Evolutionary conservation across 2,888 invertebrate genomes (phyloP).

Genomic region (Deladenus siricidicola): DNA sequence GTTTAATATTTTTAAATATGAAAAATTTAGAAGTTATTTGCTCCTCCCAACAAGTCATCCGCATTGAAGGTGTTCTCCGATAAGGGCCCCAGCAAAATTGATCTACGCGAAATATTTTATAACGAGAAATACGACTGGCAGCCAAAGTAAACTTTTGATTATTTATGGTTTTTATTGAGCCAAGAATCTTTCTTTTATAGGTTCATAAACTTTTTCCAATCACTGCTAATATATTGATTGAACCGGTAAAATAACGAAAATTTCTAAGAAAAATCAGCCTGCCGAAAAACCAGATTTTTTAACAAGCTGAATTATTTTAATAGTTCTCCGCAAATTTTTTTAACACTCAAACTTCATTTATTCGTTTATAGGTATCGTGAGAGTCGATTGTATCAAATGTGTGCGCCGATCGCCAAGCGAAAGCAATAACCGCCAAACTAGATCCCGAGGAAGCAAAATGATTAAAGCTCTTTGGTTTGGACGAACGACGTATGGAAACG

Average conservation of each 20-base stretch:
- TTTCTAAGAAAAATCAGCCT: too few relatives aligned
- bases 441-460: conserved; percentile 1
- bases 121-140: conserved; percentile 55
- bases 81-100: conserved; percentile 52
- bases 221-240: too few relatives aligned
- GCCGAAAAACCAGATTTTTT: too few relatives aligned
- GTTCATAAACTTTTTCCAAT: too few relatives aligned
- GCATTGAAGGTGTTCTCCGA: neutral
- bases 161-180: neutral
- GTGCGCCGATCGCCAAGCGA: conserved; percentile 38
- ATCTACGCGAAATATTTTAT: conserved; percentile 55
- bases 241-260: too few relatives aligned
- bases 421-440: conserved; percentile 16
- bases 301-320: too few relatives aligned
- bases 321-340: too few relatives aligned
- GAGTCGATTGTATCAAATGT: conserved; percentile 38
- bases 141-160: conserved; percentile 45
- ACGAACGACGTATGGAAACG: conserved; percentile 40
- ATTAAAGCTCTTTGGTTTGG: conserved; percentile 44
- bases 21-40: conserved; percentile 8
- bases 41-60: neutral
- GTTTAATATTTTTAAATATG: neutral
- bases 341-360: too few relatives aligned
- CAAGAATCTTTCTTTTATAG: too few relatives aligned
- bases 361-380: conserved; percentile 44